Evolutionary conservation across 2,113 vertebrate species (phyloP).

Genomic region (Ailuropoda melanoleuca): DNA sequence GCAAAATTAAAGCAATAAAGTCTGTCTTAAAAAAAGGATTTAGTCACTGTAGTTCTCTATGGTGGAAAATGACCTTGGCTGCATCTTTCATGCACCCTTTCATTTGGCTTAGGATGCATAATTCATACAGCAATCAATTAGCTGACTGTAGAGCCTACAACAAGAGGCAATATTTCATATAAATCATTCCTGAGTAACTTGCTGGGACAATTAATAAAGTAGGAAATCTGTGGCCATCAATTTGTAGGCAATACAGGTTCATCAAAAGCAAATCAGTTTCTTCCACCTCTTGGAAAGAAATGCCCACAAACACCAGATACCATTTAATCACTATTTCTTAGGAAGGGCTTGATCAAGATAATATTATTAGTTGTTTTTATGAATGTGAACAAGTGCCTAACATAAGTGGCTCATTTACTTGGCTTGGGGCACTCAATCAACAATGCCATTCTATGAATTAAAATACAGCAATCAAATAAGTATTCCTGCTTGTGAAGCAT

Average conservation of each 20-base stretch:
- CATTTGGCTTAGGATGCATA: conserved; percentile 70
- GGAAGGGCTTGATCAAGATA: conserved; percentile 40
- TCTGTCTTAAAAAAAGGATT: conserved; percentile 7
- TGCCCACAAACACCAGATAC: neutral
- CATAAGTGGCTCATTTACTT: conserved; percentile 55
- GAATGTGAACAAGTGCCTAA: conserved; percentile 37
- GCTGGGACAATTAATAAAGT: conserved; percentile 70
- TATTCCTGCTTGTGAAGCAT: neutral
- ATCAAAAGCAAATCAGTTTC: conserved; percentile 72
- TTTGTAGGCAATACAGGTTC: conserved; percentile 61
- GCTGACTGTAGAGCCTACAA: conserved; percentile 51
- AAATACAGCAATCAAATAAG: conserved; percentile 42
- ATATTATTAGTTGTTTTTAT: conserved; percentile 62
- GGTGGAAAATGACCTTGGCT: conserved; percentile 62
- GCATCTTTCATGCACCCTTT: conserved; percentile 59
- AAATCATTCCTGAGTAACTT: conserved; percentile 73
- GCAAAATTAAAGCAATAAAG: conserved; percentile 50
- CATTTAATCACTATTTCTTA: conserved; percentile 52
- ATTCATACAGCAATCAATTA: conserved; percentile 79
- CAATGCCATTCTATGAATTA: conserved; percentile 22
- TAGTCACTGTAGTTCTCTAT: neutral
- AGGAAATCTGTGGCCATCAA: conserved; percentile 51
- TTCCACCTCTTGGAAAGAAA: conserved; percentile 25
- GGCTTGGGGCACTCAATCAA: conserved; percentile 15
- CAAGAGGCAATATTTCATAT: conserved; percentile 62